Conservation (phyloP, 2,797 vertebrate species). For the Sebastes taczanowskii region DNA sequence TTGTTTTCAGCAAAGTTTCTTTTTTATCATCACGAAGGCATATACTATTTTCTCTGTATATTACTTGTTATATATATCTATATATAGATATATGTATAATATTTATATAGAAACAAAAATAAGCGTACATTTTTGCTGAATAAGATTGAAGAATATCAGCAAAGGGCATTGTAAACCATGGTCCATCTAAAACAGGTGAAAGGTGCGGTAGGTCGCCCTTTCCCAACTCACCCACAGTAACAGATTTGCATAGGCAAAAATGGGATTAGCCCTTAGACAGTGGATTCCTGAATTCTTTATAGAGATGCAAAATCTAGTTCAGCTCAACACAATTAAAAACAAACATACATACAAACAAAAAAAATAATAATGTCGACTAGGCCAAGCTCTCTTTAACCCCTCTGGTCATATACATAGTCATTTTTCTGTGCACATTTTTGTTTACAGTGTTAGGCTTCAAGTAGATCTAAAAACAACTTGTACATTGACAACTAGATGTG, state of each 20-base stretch:
- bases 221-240: conserved; percentile 91
- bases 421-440: conserved; percentile 83
- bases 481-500: conserved; percentile 84
- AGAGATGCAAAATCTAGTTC: conserved; percentile 84
- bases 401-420: conserved; percentile 76
- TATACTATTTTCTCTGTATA: conserved; percentile 87
- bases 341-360: conserved; percentile 70
- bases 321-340: conserved; percentile 82
- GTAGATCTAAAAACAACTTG: conserved; percentile 85
- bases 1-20: conserved; percentile 92
- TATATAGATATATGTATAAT: conserved; percentile 84
- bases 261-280: conserved; percentile 98
- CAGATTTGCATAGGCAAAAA: conserved; percentile 99
- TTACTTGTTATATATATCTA: conserved; percentile 86
- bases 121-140: conserved; percentile 92
- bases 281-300: conserved; percentile 96
- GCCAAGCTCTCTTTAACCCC: conserved; percentile 80
- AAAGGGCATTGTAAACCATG: conserved; percentile 96
- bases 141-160: conserved; percentile 93
- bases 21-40: conserved; percentile 85
- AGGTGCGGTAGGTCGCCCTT: conserved; percentile 84
- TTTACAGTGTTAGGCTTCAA: conserved; percentile 91
- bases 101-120: conserved; percentile 92
- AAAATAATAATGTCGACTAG: conserved; percentile 66
- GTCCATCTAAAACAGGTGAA: conserved; percentile 88